Conservation (phyloP, 2,113 vertebrate species). For the Fukomys damarensis region DNA sequence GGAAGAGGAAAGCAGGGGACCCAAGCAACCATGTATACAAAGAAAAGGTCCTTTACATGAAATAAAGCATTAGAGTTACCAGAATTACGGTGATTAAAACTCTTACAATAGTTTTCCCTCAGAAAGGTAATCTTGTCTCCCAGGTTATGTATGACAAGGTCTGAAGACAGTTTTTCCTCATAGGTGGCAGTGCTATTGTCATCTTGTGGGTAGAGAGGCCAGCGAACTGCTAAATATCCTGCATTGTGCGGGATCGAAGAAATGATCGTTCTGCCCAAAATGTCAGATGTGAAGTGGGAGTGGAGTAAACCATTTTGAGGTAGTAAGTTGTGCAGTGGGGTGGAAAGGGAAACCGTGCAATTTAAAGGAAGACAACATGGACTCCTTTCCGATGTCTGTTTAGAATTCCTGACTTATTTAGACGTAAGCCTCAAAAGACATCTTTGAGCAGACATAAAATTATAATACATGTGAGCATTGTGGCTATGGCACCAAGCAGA, state of each 20-base stretch:
- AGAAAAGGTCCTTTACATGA: not conserved
- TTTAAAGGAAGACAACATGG: not conserved
- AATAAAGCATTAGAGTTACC: not conserved
- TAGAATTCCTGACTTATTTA: constrained; percentile 12
- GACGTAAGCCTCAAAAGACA: constrained; percentile 11
- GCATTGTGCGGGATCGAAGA: not conserved
- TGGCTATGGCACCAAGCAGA: not conserved
- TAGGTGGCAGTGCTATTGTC: not conserved
- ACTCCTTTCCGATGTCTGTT: not conserved
- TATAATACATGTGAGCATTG: not conserved
- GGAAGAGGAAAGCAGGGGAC: not conserved
- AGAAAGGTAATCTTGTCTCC: not conserved
- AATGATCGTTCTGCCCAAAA: not conserved
- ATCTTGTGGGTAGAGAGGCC: not conserved
- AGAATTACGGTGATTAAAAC: not conserved
- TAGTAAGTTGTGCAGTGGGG: not conserved
- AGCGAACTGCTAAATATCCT: not conserved
- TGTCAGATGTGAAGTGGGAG: not conserved
- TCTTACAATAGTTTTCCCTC: not conserved
- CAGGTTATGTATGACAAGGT: not conserved
- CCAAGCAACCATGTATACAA: not conserved
- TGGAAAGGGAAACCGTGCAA: not conserved
- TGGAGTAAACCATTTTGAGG: not conserved
- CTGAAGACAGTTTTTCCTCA: not conserved
- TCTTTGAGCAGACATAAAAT: constrained; percentile 6